Base-by-base conservation (phyloP, 2,888 invertebrate genomes). In the Drosophila birchii region DNA sequence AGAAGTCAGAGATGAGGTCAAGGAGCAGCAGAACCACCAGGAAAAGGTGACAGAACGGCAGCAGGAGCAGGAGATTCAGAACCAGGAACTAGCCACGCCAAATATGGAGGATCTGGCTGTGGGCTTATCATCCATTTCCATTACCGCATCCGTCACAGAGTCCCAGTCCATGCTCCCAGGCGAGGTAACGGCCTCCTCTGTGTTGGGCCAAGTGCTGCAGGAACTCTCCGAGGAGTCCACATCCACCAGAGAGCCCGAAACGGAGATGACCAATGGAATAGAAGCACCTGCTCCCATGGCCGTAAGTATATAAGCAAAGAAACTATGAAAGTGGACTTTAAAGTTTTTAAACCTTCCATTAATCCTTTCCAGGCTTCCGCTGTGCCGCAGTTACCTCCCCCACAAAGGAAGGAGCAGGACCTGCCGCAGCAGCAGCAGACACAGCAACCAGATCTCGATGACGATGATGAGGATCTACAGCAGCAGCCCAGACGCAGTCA, bases 71-170 rank as follows among this genome's bases (percentile, higher is more conserved):
- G 20, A 47, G 29, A 23, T 20, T 26, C 18, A n/a, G 9, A 49
- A 54, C 18, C 54, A 26, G 8, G 20, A 43, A 3, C 20, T 39
- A 14, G 58, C 39, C 32, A 53, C 77, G n/a, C 43, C 56, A 41
- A 69, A 63, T 38, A 79, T 91, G 7, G 91, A 92, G 36, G 91
- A 92, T 47, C 75, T 92, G 66, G 91, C 92, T 5, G 78, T 85
- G 38, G 92, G 92, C 1, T 77, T 92, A n/a, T 92, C 92, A 0
- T 92, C 92, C 6, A 91, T 92, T 58, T 92, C 92, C 5, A 80
- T 92, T 5, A 90, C 88, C 32, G 67, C 61, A 3, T 79, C 76
- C 11, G 62, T 68, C 55, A 80, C 79, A 8, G 86, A 82, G 14
- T 88, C 91, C 5, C 91, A 89, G 43, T 86, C 88, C 5, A 81